phyloP scores from a whole-genome alignment of 2,797 vertebrate genomes.

The Epinephelus malabaricus region DNA sequence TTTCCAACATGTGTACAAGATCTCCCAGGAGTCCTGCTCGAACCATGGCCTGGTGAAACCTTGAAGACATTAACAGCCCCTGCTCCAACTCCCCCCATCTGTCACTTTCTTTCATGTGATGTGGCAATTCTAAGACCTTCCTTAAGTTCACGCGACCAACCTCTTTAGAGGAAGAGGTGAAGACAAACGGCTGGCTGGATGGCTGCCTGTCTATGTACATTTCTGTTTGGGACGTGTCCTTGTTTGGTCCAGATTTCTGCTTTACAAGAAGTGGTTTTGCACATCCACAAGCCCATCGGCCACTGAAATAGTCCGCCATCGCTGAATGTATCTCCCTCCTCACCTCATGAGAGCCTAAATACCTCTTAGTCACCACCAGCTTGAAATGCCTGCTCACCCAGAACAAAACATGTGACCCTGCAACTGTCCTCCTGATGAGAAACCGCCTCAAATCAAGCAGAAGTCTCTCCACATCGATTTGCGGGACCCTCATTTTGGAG shows the following conservation, averaged over 20 bases:
- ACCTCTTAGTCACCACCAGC: conserved; percentile 79
- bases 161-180: conserved; percentile 42
- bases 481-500: conserved; percentile 68
- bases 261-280: conserved; percentile 64
- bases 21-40: conserved; percentile 72
- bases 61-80: conserved; percentile 74
- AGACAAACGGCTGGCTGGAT: conserved; percentile 80
- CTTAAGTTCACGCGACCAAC: conserved; percentile 70
- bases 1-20: conserved; percentile 79
- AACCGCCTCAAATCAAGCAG: conserved; percentile 83
- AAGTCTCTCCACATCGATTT: conserved; percentile 82
- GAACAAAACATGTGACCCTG: conserved; percentile 74
- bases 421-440: conserved; percentile 71
- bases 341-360: conserved; percentile 64
- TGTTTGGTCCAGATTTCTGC: conserved; percentile 15
- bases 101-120: conserved; percentile 83
- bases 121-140: conserved; percentile 82
- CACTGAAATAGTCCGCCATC: conserved; percentile 84
- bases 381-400: conserved; percentile 87
- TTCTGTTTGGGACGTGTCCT: conserved; percentile 14
- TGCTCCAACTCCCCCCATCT: conserved; percentile 72
- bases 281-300: conserved; percentile 68
- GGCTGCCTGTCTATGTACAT: conserved; percentile 68
- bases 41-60: conserved; percentile 84
- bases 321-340: conserved; percentile 72